Evolutionary conservation across 1,140 invertebrate genomes (phyloP).

Genomic region (Drosophila varians): DNA sequence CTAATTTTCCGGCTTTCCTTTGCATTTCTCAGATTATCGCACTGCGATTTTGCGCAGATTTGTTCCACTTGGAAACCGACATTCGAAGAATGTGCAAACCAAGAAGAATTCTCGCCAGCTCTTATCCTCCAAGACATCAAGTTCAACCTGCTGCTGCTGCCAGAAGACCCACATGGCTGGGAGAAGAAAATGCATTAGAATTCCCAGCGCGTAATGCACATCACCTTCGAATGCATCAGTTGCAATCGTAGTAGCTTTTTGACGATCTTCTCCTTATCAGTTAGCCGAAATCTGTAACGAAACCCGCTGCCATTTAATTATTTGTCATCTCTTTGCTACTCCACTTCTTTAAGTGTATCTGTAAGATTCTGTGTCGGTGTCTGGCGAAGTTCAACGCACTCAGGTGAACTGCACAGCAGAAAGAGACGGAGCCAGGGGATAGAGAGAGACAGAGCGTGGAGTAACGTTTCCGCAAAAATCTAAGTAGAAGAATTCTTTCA

Average conservation of each 20-base stretch:
- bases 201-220: constrained; percentile 21
- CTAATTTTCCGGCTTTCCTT: constrained; percentile 31
- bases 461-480: constrained; percentile 79
- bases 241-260: constrained; percentile 66
- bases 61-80: constrained; percentile 34
- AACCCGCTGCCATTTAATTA: constrained; percentile 68
- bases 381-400: constrained; percentile 72
- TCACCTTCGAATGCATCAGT: constrained; percentile 19
- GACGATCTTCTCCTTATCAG: constrained; percentile 66
- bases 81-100: constrained; percentile 36
- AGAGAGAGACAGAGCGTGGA: constrained; percentile 5
- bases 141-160: constrained; percentile 26
- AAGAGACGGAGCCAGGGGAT: constrained; percentile 9
- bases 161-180: constrained; percentile 1
- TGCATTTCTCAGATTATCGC: constrained; percentile 28
- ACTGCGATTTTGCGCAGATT: constrained; percentile 34
- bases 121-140: constrained; percentile 37
- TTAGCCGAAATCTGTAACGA: constrained; percentile 76
- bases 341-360: constrained; percentile 55
- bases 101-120: constrained; percentile 30
- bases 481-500: constrained; percentile 76
- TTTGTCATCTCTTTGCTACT: constrained; percentile 73
- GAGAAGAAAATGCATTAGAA: constrained; percentile 18
- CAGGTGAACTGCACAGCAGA: constrained; percentile 70
- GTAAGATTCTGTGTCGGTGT: constrained; percentile 35